Percentiles rank a stretch among this genome's conserved stretches.
Evolutionary conservation across 2,797 vertebrate genomes (phyloP).

Genomic region (Gadopsis marmoratus): DNA sequence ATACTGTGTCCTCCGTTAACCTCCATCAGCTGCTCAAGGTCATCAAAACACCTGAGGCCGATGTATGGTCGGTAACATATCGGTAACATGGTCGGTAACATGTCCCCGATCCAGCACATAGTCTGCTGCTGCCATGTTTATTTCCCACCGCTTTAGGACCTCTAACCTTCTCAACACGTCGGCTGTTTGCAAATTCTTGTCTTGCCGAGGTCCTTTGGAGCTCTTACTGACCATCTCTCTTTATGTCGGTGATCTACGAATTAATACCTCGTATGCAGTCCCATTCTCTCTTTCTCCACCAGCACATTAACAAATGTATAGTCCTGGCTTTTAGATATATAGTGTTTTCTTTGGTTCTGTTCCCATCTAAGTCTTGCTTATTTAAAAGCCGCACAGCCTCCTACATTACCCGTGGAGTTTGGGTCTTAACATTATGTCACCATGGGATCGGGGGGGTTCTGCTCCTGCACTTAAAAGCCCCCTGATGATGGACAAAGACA

Average conservation of each 20-base stretch:
- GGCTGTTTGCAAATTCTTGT: neutral
- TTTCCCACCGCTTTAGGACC: neutral
- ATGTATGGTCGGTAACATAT: no score
- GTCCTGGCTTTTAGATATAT: slow-evolving; percentile 66
- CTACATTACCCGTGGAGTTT: slow-evolving; percentile 78
- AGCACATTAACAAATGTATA: slow-evolving; percentile 62
- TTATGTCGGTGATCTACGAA: slow-evolving; percentile 39
- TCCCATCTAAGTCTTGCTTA: slow-evolving; percentile 79
- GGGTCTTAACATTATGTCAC: slow-evolving; percentile 76
- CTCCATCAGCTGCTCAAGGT: neutral
- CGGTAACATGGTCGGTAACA: no score
- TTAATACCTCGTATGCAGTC: slow-evolving; percentile 44
- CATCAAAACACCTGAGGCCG: neutral
- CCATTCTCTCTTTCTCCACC: slow-evolving; percentile 66
- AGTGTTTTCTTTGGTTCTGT: slow-evolving; percentile 80
- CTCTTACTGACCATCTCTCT: slow-evolving; percentile 1
- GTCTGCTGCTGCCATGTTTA: neutral
- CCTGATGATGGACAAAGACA: slow-evolving; percentile 82
- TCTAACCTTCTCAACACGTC: neutral
- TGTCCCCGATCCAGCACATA: neutral
- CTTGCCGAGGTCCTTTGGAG: slow-evolving; percentile 13
- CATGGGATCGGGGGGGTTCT: slow-evolving; percentile 65
- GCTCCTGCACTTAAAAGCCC: slow-evolving; percentile 82
- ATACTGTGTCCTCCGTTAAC: neutral
- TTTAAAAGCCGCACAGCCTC: slow-evolving; percentile 78